These are phyloP conservation scores for Apantesis nais DNA, from an alignment of 2,888 invertebrate species.

Conservation along the genomic window DNA sequence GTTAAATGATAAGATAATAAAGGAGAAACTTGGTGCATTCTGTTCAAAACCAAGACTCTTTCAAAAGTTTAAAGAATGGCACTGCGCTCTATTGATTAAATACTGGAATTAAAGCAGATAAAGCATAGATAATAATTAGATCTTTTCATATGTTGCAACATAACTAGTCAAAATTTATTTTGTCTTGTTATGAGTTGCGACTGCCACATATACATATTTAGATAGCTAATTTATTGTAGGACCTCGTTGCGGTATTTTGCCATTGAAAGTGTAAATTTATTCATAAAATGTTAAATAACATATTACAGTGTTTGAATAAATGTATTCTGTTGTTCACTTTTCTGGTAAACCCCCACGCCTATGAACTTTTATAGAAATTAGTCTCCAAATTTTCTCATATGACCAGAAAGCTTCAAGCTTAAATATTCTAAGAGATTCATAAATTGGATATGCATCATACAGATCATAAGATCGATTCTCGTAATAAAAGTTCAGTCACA, in stretches of 20 bases:
- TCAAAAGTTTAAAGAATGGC: no score
- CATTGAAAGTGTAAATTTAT: neutral
- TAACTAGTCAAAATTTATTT: neutral
- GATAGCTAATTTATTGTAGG: neutral
- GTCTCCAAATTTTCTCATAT: neutral
- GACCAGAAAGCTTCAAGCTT: neutral
- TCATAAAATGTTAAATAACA: neutral
- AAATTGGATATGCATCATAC: no score
- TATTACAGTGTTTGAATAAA: neutral
- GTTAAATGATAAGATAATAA: neutral
- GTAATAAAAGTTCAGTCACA: no score
- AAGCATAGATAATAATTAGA: no score
- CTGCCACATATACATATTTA: neutral
- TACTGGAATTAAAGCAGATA: no score
- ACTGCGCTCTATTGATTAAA: no score
- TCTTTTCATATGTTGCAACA: no score
- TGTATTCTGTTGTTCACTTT: neutral
- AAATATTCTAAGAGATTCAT: no score
- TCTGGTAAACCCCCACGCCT: neutral
- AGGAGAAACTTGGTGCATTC: neutral
- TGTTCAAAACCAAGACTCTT: no score
- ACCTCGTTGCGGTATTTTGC: neutral
- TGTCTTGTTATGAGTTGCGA: neutral
- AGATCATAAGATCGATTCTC: no score
- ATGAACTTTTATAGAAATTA: neutral